phyloP scores from a whole-genome alignment of 2,797 vertebrate genomes.

The Eidolon dupreanum region DNA sequence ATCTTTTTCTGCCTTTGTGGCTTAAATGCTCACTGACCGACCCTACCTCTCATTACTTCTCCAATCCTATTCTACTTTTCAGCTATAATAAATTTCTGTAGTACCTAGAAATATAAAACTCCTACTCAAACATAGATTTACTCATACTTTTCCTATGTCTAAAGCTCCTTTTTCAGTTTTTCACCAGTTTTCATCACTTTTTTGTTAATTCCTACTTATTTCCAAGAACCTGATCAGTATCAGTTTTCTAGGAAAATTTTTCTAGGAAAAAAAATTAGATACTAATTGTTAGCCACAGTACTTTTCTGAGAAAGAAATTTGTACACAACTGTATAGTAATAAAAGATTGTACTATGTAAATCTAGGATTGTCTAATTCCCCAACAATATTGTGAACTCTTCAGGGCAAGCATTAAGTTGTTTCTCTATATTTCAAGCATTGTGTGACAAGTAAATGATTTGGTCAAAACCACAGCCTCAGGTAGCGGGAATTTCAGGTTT shows the following conservation, averaged over 20 bases:
- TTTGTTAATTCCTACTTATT: not conserved
- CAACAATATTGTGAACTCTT: not conserved
- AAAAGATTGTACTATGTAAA: not conserved
- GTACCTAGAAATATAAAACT: not conserved
- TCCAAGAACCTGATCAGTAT: not conserved
- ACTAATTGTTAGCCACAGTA: not conserved
- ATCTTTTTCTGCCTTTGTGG: not conserved
- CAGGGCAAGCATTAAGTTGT: not conserved
- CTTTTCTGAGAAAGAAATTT: constrained; percentile 11
- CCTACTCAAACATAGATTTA: not conserved
- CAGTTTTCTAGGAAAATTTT: not conserved
- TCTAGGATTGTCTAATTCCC: not conserved
- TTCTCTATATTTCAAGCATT: not conserved
- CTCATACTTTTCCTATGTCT: not conserved
- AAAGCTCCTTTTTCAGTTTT: not conserved
- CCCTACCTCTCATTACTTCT: not conserved
- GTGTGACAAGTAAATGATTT: not conserved
- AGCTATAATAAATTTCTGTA: not conserved
- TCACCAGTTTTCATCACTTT: not conserved
- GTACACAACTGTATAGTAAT: not conserved
- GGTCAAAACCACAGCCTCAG: constrained; percentile 16
- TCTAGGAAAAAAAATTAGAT: not conserved
- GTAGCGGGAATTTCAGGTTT: not conserved
- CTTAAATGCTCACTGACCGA: not conserved
- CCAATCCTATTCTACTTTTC: not conserved